A percentile compares a stretch with the other conserved stretches of the same genome.
These are phyloP conservation scores for Agrilus mali DNA, from an alignment of 2,888 invertebrate genomes.

Conservation along the genomic window DNA sequence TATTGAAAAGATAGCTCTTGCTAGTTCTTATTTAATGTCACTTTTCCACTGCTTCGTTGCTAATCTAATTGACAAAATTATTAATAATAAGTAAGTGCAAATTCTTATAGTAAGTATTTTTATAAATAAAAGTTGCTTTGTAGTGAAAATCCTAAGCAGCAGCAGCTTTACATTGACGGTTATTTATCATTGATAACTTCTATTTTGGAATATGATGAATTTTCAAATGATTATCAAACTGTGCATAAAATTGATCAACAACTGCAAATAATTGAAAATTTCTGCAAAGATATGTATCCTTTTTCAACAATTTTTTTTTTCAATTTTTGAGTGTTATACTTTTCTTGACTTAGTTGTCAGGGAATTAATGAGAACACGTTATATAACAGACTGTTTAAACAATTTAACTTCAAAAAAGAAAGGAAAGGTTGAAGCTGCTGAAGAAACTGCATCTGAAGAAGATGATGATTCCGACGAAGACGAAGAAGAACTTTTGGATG, in stretches of 20 bases:
- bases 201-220: conserved; percentile 29
- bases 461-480: background rate
- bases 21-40: conserved; percentile 26
- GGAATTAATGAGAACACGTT: conserved; percentile 28
- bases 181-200: conserved; percentile 26
- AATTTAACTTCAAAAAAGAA: conserved; percentile 14
- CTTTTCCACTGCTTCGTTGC: conserved; percentile 25
- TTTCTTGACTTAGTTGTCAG: conserved; percentile 21
- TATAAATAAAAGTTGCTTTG: conserved; percentile 10
- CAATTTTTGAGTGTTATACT: conserved; percentile 1
- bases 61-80: conserved; percentile 24
- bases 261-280: conserved; percentile 26
- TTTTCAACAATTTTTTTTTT: conserved; percentile 1
- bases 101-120: background rate
- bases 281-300: conserved; percentile 22
- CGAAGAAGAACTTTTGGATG: background rate
- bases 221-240: conserved; percentile 30
- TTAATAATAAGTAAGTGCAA: conserved; percentile 24
- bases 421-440: background rate
- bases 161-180: conserved; percentile 24
- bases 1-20: conserved; percentile 23
- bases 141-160: conserved; percentile 23
- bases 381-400: conserved; percentile 24
- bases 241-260: conserved; percentile 24
- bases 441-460: background rate